Evolutionary conservation across 2,888 invertebrate genomes (phyloP).

Genomic region (Parnassius smintheus): DNA sequence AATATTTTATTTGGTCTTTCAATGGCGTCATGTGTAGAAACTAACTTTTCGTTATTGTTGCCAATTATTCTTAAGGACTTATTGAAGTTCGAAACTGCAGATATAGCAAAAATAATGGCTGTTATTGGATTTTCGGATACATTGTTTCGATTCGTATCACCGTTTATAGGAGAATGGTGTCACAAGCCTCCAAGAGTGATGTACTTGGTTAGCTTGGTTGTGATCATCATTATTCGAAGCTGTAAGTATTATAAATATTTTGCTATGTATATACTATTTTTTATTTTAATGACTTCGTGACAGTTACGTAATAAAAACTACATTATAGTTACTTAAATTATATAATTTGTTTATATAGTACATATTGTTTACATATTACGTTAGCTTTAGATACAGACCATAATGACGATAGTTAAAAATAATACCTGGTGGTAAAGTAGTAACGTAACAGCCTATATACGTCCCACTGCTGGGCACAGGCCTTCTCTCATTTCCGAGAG

Average conservation of each 20-base stretch:
- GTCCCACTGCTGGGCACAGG: too few relatives aligned
- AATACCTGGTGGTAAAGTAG: too few relatives aligned
- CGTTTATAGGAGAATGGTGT: conserved; percentile 84
- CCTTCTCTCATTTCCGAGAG: too few relatives aligned
- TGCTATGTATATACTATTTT: conserved; percentile 2
- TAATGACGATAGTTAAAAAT: too few relatives aligned
- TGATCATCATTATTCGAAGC: conserved; percentile 82
- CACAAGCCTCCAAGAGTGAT: conserved; percentile 82
- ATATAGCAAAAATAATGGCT: conserved; percentile 84
- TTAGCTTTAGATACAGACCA: too few relatives aligned
- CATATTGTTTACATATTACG: too few relatives aligned
- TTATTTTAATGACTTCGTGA: too few relatives aligned
- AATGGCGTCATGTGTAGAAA: conserved; percentile 84
- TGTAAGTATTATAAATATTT: conserved; percentile 72
- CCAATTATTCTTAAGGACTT: conserved; percentile 85
- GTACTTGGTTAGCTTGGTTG: conserved; percentile 82
- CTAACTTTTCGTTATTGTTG: conserved; percentile 84
- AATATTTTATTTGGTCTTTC: conserved; percentile 86
- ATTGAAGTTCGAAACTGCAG: conserved; percentile 75
- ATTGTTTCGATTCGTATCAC: conserved; percentile 82
- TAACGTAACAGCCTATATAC: too few relatives aligned
- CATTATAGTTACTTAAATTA: too few relatives aligned
- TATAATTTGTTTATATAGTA: too few relatives aligned
- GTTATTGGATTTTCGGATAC: conserved; percentile 81
- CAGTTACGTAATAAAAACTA: too few relatives aligned